Evolutionary conservation across 35 echinoderm and acorn worm genomes (phyloP).

Genomic region (Ophiothrix spiculata): DNA sequence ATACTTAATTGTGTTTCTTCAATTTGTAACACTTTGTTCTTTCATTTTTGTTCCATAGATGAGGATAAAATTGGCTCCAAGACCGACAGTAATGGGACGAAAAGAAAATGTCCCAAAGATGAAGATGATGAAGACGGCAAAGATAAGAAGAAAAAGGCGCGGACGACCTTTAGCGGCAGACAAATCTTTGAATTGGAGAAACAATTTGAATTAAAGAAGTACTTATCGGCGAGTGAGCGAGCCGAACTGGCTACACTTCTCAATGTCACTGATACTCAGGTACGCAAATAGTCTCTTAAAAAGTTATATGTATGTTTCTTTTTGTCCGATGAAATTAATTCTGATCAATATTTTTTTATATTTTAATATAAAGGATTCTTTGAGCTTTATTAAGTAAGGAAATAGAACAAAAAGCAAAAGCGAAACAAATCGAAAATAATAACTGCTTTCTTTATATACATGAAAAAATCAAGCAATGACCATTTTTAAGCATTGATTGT

Average conservation of each 20-base stretch:
- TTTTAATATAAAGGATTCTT: too few relatives aligned
- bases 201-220: slow-evolving; percentile 99
- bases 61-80: slow-evolving; percentile 29
- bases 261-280: slow-evolving; percentile 99
- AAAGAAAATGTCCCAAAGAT: slow-evolving; percentile 66
- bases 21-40: not conserved
- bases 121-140: slow-evolving; percentile 54
- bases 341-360: too few relatives aligned
- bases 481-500: too few relatives aligned
- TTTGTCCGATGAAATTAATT: too few relatives aligned
- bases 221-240: slow-evolving; percentile 92
- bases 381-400: too few relatives aligned
- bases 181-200: slow-evolving; percentile 99
- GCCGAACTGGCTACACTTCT: slow-evolving; percentile 90
- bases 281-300: too few relatives aligned
- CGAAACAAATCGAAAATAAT: too few relatives aligned
- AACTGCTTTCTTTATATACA: too few relatives aligned
- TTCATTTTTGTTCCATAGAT: slow-evolving; percentile 10
- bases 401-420: too few relatives aligned
- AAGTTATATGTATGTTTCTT: too few relatives aligned
- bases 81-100: slow-evolving; percentile 6
- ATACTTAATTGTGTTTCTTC: not conserved
- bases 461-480: too few relatives aligned
- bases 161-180: slow-evolving; percentile 93
- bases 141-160: slow-evolving; percentile 98